Conservation (phyloP, 1,140 invertebrate species). For the Drosophila tani region DNA sequence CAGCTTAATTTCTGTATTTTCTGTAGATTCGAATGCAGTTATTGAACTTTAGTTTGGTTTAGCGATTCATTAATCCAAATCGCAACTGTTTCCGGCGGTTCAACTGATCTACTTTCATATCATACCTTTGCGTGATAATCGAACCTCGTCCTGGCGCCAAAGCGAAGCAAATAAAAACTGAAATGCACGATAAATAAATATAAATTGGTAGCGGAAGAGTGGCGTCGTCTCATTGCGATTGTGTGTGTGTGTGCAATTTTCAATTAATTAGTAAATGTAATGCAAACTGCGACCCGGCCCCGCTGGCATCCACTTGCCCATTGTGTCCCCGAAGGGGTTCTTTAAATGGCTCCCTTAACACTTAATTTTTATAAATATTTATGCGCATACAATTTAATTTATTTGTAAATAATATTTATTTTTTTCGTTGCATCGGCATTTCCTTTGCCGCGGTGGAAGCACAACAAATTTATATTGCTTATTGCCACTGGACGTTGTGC, state of each 20-base stretch:
- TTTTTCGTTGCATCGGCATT: conserved; percentile 43
- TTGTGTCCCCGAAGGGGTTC: conserved; percentile 29
- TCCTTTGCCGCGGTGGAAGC: conserved; percentile 49
- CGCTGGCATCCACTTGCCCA: conserved; percentile 11
- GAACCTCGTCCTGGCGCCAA: conserved; percentile 29
- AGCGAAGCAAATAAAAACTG: conserved; percentile 28
- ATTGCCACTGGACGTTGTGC: conserved; percentile 54
- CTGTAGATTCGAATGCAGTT: neutral
- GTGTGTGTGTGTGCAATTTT: conserved; percentile 68
- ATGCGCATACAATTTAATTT: conserved; percentile 80
- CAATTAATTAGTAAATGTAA: conserved; percentile 82
- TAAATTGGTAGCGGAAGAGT: conserved; percentile 73
- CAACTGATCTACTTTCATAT: conserved; percentile 20
- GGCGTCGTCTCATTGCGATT: conserved; percentile 69
- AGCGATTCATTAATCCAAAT: conserved; percentile 32
- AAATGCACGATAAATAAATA: conserved; percentile 71
- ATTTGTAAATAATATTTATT: conserved; percentile 59
- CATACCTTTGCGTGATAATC: neutral
- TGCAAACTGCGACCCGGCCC: conserved; percentile 49
- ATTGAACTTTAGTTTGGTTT: neutral
- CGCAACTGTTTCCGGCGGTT: neutral
- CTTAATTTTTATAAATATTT: conserved; percentile 84
- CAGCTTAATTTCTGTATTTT: neutral
- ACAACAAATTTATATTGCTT: conserved; percentile 64
- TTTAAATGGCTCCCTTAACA: conserved; percentile 77